Base-by-base conservation (phyloP, 2,888 invertebrate genomes). In the Leucophora obtusa region DNA sequence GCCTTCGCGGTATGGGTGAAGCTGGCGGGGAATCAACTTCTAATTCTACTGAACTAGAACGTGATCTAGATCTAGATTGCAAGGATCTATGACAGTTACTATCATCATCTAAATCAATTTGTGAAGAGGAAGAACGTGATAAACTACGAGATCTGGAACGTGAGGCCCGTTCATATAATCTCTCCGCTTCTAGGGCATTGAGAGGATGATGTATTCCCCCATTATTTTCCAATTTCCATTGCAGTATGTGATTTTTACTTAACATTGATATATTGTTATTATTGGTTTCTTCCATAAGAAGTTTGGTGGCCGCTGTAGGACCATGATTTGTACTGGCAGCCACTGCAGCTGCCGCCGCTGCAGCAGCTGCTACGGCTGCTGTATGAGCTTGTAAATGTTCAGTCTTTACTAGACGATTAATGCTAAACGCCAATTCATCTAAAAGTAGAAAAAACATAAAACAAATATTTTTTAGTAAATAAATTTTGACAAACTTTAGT, bases 341-440 rank as follows among this genome's bases (percentile, higher is more conserved):
- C 1, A 85, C 85, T n/a, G 85, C 85, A 91, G 84, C 92, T 92
- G 84, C 90, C 88, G 85, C 90, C 88, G 71, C 85, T 21, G 84
- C 86, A 28, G 28, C 28, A 91, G 84, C 92, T 92, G 69, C 92
- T 82, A 94, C 93, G 66, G 94, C 94, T 28, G 92, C 92, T 75
- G 91, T 91, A 35, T 92, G 91, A 51, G 93, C 93, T 84, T 93
- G 84, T 63, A 89, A 85, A 71, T 87, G 87, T 85, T 90, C 89
- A 85, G 87, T 87, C 87, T 90, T 89, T 83, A 96, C 95, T 84
- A 96, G 91, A 79, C 96, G 94, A 89, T 93, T 95, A 86, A 96
- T 94, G 78, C 96, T 96, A 86, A 96, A 96, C 86, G 96, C 96
- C 86, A 96, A 93, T 88, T 94, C 94, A 87, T 95, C 96, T 96